Base-by-base conservation (phyloP, 2,797 vertebrate species). In the Coranthus polyacanthus region DNA sequence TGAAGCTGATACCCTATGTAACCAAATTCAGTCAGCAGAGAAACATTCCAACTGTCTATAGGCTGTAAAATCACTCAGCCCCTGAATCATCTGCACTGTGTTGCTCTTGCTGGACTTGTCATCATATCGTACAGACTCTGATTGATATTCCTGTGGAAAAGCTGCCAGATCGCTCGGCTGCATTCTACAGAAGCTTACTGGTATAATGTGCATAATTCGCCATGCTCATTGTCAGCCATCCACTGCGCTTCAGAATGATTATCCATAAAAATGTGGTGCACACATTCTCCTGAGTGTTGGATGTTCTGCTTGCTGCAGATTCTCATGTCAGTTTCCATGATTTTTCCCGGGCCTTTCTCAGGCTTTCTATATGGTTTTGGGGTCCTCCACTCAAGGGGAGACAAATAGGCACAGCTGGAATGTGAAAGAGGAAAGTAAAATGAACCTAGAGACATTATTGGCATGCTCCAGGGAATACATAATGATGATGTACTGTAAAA, bases 101-200 rank as follows among this genome's bases (percentile, higher is more conserved):
- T 85, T 86, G 70, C 78, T 83, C 29, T 75, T 79, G 89, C 86
- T 83, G 78, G 69, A 73, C 82, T 82, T 88, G 87, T 91, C 87
- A 83, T 88, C 85, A 79, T 83, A 82, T 71, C 72, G 56, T 73
- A 82, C 57, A 44, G 20, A 67, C 69, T 79, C 61, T 90, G 86
- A 91, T 85, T 83, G 79, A 91, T 91, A 83, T 83, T 86, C 81
- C 79, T 18, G 59, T 51, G 74, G 65, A 89, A 79, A 79, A 78
- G 71, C 77, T 75, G 75, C 75, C 76, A 70, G 82, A 84, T 65
- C 78, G 84, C 80, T 83, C 47, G 13, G 74, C 62, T 68, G 56
- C 78, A 72, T 87, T 88, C 80, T 79, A 68, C 76, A 78, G 44
- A 46, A 72, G 85, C 89, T 82, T 70, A 66, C 66, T 64, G 67